Evolutionary conservation across 1,140 invertebrate genomes (phyloP).

Genomic region (Drosophila baimaii): DNA sequence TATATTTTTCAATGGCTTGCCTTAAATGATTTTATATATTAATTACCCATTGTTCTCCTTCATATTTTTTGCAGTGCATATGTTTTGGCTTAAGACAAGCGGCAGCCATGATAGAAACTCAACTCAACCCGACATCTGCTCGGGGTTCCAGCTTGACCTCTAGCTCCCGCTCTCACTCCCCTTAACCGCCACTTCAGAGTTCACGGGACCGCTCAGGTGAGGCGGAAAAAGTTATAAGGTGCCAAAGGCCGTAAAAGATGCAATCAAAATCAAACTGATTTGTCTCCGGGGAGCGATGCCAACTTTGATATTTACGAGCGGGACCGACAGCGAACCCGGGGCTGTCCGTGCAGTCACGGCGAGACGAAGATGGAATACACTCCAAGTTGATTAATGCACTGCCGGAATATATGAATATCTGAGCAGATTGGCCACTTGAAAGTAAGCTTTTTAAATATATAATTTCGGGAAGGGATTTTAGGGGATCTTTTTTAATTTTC

Average conservation of each 20-base stretch:
- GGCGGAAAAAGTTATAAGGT: slow-evolving; percentile 73
- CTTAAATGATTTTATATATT: no score
- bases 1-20: no score
- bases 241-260: slow-evolving; percentile 80
- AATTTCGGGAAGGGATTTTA: not conserved
- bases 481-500: not conserved
- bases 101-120: slow-evolving; percentile 29
- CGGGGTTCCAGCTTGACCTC: slow-evolving; percentile 14
- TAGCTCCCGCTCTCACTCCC: not conserved
- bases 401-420: slow-evolving; percentile 27
- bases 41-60: not conserved
- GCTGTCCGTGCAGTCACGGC: not conserved
- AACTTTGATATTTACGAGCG: slow-evolving; percentile 79
- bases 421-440: slow-evolving; percentile 27
- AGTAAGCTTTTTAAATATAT: not conserved
- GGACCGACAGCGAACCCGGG: slow-evolving; percentile 8
- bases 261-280: slow-evolving; percentile 83
- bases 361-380: slow-evolving; percentile 45
- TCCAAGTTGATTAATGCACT: slow-evolving; percentile 26
- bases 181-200: slow-evolving; percentile 23
- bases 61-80: not conserved
- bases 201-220: slow-evolving; percentile 30
- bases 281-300: slow-evolving; percentile 77
- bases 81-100: slow-evolving; percentile 45
- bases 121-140: slow-evolving; percentile 23